These are phyloP conservation scores for Parelbella ahira DNA, from an alignment of 2,888 invertebrate genomes.

Conservation along the genomic window DNA sequence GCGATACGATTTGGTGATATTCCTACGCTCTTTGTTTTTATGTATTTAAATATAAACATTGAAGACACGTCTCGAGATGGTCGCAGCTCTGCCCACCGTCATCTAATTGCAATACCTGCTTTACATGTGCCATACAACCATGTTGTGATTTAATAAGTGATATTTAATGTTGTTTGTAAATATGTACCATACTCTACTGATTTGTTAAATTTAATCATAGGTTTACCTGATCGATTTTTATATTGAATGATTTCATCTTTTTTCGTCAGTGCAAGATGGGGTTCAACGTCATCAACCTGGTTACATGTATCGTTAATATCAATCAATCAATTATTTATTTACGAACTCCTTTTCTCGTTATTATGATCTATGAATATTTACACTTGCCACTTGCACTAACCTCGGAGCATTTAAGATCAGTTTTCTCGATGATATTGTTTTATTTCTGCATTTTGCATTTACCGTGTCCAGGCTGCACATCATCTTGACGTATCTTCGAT, in stretches of 20 bases:
- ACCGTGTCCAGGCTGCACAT: slow-evolving; percentile 32
- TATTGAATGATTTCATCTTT: slow-evolving; percentile 50
- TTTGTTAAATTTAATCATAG: slow-evolving; percentile 62
- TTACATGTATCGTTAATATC: slow-evolving; percentile 27
- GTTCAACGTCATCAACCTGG: too few species aligned
- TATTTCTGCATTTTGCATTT: slow-evolving; percentile 39
- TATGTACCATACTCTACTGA: slow-evolving; percentile 75
- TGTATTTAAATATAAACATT: slow-evolving; percentile 40
- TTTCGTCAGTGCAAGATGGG: slow-evolving; percentile 42
- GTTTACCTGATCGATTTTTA: slow-evolving; percentile 46
- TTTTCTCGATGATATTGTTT: slow-evolving; percentile 35
- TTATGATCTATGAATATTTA: slow-evolving; percentile 28
- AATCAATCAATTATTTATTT: slow-evolving; percentile 31
- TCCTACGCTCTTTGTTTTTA: slow-evolving; percentile 46
- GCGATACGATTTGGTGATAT: slow-evolving; percentile 69
- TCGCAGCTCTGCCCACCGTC: slow-evolving; percentile 32
- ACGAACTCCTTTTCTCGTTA: slow-evolving; percentile 20
- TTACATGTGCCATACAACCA: slow-evolving; percentile 77
- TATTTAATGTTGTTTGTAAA: slow-evolving; percentile 80
- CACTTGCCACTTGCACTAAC: slow-evolving; percentile 41
- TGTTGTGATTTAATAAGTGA: slow-evolving; percentile 79
- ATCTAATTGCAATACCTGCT: slow-evolving; percentile 57
- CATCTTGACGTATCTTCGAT: slow-evolving; percentile 71
- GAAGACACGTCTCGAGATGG: slow-evolving; percentile 62
- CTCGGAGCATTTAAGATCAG: slow-evolving; percentile 33